Evolutionary conservation across 1,140 invertebrate species (phyloP), one percentile per base, ranked within the genome.

Genomic region (Colletes gigas): DNA sequence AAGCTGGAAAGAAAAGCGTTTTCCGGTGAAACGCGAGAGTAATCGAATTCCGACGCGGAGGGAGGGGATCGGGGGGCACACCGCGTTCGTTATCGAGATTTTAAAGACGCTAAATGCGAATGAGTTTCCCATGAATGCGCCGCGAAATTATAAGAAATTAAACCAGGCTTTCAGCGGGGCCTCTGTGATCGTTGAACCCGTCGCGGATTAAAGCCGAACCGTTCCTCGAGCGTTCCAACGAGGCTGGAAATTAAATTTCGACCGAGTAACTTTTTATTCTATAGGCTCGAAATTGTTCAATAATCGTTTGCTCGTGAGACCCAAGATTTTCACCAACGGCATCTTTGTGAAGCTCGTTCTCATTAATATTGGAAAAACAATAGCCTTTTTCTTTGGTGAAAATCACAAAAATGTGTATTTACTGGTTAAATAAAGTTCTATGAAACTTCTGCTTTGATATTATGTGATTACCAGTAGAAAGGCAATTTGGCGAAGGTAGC

Each of bases 61-160:
- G 1, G 30, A 30, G 30, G 30, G 10, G 47, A 7, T 7, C 9
- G 50, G 14, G 50, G 14, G 30, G 21, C 12, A 17, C 57, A 17
- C 63, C 50, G 14, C 21, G 59, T 74, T 74, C 47, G 39, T 74
- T 74, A 74, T 39, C 21, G 21, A 4, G 21, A 52, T 30, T 63
- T 63, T 57, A 44, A 59, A 21, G 59, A 60, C 30, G 17, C 7
- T 19, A 50, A 63, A 39, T 47, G 59, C 44, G n/a, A 67, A 74
- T 39, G 19, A 30, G n/a, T 30, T 63, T 15, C 2, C 47, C 21
- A 41, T 39, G 17, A 44, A 74, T 74, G 10, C 14, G n/a, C 10
- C 15, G 17, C 17, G 19, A 39, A 50, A 50, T 63, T 39, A 47
- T 63, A 52, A 63, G 71, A 44, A 74, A 74, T 47, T 52, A 17